Evolutionary conservation across 2,797 vertebrate genomes (phyloP).

Genomic region (Sebastes nivosus): DNA sequence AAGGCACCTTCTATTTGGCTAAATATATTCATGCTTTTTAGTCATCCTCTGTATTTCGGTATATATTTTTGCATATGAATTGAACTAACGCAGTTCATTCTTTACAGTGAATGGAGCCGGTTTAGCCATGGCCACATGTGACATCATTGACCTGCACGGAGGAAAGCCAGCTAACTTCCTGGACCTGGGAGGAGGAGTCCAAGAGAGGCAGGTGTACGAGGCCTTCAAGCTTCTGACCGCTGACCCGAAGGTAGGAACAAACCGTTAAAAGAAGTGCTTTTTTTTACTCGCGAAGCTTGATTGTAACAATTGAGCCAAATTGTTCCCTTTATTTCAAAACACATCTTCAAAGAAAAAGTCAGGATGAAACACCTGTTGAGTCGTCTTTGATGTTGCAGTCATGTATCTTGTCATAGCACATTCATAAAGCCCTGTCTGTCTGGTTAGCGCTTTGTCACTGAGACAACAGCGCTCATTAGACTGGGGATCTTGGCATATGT

Average conservation of each 20-base stretch:
- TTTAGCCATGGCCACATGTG: constrained; percentile 98
- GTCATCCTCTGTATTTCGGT: not conserved
- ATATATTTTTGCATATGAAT: not conserved
- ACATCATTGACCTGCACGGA: constrained; percentile 96
- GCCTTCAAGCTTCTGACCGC: constrained; percentile 97
- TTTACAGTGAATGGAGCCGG: constrained; percentile 95
- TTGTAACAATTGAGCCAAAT: not conserved
- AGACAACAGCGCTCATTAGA: constrained; percentile 59
- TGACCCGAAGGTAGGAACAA: constrained; percentile 91
- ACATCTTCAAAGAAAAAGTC: constrained; percentile 7
- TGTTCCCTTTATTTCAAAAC: not conserved
- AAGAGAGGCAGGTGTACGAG: constrained; percentile 96
- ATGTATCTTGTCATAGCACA: constrained; percentile 38
- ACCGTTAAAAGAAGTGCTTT: not conserved
- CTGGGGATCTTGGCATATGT: constrained; percentile 37
- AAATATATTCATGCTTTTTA: not conserved
- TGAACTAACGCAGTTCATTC: not conserved
- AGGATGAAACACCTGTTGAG: constrained; percentile 9
- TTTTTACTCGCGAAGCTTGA: not conserved
- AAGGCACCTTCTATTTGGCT: not conserved
- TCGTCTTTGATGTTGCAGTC: constrained; percentile 28
- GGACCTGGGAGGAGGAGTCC: constrained; percentile 96
- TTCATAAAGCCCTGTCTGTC: constrained; percentile 36
- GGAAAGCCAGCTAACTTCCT: constrained; percentile 98
- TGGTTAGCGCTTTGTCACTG: constrained; percentile 41